A percentile compares a stretch with the other conserved stretches of the same genome.
Conservation (phyloP, 2,888 invertebrate genomes). For the Platypus cylindrus region DNA sequence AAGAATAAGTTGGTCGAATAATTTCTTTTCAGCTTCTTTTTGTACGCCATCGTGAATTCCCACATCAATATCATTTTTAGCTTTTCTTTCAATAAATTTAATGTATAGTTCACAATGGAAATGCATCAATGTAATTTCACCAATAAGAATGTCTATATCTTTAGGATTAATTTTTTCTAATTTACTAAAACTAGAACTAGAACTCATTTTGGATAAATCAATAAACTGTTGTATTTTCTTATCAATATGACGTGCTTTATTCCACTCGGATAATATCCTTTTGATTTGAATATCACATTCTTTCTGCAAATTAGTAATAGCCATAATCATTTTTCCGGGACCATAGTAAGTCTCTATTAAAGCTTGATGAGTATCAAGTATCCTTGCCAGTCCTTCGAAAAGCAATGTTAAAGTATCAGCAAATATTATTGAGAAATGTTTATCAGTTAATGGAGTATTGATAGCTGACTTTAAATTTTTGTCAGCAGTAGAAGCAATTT, state of each 20-base stretch:
- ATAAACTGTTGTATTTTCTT: constrained; percentile 44
- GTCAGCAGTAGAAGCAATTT: constrained; percentile 56
- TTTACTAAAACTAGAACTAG: constrained; percentile 31
- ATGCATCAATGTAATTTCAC: constrained; percentile 86
- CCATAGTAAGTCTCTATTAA: constrained; percentile 83
- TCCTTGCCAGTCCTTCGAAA: constrained; percentile 73
- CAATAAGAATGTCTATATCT: constrained; percentile 74
- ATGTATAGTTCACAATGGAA: constrained; percentile 83
- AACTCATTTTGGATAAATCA: constrained; percentile 40
- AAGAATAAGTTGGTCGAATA: constrained; percentile 51
- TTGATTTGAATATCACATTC: constrained; percentile 61
- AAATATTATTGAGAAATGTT: constrained; percentile 63
- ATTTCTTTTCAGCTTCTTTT: constrained; percentile 36
- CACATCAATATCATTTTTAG: constrained; percentile 50
- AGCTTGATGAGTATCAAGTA: constrained; percentile 79
- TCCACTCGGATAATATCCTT: constrained; percentile 58
- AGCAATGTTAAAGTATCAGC: constrained; percentile 75
- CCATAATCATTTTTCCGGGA: constrained; percentile 57
- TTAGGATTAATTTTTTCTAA: constrained; percentile 61
- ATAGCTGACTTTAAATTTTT: constrained; percentile 58
- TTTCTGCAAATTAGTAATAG: constrained; percentile 59
- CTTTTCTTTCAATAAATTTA: constrained; percentile 68
- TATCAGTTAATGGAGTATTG: constrained; percentile 51
- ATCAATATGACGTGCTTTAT: constrained; percentile 50
- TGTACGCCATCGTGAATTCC: constrained; percentile 41